These are phyloP conservation scores for Sebastes aleutianus DNA, from an alignment of 2,797 vertebrate genomes.

Conservation along the genomic window DNA sequence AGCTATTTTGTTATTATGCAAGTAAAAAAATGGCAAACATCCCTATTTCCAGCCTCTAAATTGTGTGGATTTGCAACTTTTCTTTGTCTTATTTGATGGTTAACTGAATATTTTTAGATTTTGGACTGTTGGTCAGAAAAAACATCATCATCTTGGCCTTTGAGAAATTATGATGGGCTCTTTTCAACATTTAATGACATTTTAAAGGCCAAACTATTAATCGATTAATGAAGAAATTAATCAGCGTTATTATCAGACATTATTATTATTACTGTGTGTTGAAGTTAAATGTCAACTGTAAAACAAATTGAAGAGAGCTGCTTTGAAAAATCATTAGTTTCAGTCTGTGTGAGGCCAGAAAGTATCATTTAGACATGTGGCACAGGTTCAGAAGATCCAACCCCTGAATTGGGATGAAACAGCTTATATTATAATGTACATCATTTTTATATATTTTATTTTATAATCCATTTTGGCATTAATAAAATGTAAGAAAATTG, in stretches of 20 bases:
- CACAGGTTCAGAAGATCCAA: no score
- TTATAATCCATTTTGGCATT: no score
- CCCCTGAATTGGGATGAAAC: no score
- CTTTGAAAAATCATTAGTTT: no score
- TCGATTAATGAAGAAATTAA: background rate
- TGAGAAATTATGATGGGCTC: background rate
- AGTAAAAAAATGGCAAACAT: background rate
- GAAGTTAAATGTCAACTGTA: no score
- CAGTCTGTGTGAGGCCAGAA: no score
- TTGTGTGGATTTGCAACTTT: background rate
- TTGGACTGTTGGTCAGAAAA: background rate
- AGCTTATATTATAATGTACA: no score
- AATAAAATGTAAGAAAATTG: no score
- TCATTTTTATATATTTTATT: no score
- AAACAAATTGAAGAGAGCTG: no score
- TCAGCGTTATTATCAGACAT: background rate
- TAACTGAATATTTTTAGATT: background rate
- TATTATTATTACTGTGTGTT: background rate
- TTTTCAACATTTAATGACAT: background rate
- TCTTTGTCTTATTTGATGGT: background rate
- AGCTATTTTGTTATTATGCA: background rate
- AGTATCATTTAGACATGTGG: no score
- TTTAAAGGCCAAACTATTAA: background rate
- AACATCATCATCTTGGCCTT: no score
- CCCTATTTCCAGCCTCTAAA: background rate